A percentile compares a stretch with the other conserved stretches of the same genome.
Conservation (phyloP, 2,113 vertebrate genomes). For the Nibea coibor region DNA sequence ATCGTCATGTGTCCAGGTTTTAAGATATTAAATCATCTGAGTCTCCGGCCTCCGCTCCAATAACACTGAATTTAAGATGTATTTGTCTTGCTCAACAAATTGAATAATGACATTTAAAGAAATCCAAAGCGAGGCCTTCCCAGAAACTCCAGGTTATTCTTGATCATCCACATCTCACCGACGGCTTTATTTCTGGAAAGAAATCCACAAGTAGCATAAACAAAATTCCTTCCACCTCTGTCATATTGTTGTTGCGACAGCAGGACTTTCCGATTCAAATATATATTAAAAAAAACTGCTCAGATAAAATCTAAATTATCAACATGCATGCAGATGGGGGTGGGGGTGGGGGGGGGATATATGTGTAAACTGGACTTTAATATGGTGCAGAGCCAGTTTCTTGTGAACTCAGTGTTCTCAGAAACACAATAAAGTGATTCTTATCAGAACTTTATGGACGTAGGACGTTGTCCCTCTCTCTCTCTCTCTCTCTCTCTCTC, state of each 20-base stretch:
- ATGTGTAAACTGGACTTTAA: neutral
- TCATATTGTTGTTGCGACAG: neutral
- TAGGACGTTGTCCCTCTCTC: neutral
- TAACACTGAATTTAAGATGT: neutral
- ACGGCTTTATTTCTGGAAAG: conserved; percentile 34
- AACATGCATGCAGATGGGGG: neutral
- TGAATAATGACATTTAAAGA: neutral
- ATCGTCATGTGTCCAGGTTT: neutral
- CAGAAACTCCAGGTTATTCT: neutral
- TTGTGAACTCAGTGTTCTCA: conserved; percentile 40
- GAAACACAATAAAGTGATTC: conserved; percentile 57
- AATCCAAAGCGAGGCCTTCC: neutral
- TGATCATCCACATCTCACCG: neutral
- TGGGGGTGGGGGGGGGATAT: neutral
- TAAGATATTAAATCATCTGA: neutral
- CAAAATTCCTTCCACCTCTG: conserved; percentile 25
- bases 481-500: no score
- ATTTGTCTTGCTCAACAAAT: neutral
- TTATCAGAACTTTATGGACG: conserved; percentile 61
- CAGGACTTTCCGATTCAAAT: conserved; percentile 1
- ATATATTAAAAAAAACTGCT: neutral
- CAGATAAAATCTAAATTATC: neutral
- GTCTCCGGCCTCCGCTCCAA: neutral
- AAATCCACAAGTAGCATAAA: neutral
- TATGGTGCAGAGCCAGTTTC: neutral